Conservation (phyloP, 2,113 vertebrate genomes). For the Guaruba guarouba region DNA sequence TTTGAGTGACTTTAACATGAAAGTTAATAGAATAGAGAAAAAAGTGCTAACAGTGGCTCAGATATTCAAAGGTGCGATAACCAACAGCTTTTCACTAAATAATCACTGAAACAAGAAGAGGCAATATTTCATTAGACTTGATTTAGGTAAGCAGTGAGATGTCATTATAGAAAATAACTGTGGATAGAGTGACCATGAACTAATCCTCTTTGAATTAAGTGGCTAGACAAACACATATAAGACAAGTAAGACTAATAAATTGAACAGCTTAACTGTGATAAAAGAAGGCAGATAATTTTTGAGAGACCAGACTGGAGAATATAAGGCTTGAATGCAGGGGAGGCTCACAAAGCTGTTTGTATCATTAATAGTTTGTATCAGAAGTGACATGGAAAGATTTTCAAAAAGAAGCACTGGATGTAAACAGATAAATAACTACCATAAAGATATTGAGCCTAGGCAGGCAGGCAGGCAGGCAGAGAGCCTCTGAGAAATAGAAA, state of each 20-base stretch:
- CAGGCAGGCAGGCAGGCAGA: not conserved
- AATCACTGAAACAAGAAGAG: not conserved
- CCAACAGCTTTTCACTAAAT: not conserved
- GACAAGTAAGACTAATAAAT: not conserved
- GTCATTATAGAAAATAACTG: not conserved
- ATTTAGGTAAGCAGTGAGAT: not conserved
- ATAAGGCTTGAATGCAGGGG: not conserved
- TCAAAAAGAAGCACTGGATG: not conserved
- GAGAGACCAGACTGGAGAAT: not conserved
- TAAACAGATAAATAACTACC: constrained; percentile 22
- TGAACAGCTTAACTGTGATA: constrained; percentile 7
- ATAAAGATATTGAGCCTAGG: not conserved
- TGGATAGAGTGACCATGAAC: not conserved
- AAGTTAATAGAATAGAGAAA: not conserved
- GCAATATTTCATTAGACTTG: not conserved
- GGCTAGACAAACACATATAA: not conserved
- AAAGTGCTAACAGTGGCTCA: not conserved
- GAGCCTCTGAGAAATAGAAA: not conserved
- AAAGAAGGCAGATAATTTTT: not conserved
- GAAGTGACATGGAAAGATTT: not conserved
- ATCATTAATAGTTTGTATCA: not conserved
- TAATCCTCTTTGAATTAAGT: not conserved
- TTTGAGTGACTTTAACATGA: not conserved
- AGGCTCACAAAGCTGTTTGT: not conserved
- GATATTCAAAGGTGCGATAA: not conserved